These are phyloP conservation scores for Crambe crambe DNA, from an alignment of 37 sponge, comb jelly and placozoan species.

Conservation along the genomic window DNA sequence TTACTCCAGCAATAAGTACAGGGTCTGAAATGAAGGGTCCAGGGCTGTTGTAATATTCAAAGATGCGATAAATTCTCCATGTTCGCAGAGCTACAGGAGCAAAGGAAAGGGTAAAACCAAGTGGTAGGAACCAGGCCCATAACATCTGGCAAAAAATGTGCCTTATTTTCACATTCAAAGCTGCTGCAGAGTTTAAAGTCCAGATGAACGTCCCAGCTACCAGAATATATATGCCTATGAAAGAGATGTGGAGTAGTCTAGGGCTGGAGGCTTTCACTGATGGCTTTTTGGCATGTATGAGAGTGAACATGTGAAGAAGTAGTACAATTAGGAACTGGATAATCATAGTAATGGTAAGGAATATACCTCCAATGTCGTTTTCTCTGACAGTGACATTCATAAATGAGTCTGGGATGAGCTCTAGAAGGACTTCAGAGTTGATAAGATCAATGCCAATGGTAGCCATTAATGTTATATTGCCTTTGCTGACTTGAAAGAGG, in stretches of 20 bases:
- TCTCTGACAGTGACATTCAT: not conserved
- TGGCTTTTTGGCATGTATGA: not conserved
- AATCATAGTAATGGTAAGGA: not conserved
- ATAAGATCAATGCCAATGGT: not conserved
- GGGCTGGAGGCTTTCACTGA: conserved; percentile 18
- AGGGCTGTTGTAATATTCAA: conserved; percentile 19
- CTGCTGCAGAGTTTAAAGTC: not conserved
- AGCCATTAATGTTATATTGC: not conserved
- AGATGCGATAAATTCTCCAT: conserved; percentile 23
- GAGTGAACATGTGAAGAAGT: not conserved
- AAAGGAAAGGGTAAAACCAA: conserved; percentile 13
- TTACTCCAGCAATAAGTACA: not conserved
- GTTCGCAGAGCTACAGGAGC: conserved; percentile 18
- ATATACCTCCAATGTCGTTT: not conserved
- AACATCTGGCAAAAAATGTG: conserved; percentile 7
- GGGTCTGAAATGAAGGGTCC: conserved; percentile 19
- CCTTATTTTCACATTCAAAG: not conserved
- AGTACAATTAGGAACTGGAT: not conserved
- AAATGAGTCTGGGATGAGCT: not conserved
- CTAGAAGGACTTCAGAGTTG: not conserved
- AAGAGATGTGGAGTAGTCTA: conserved; percentile 6
- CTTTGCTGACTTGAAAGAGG: not conserved
- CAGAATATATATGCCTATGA: not conserved
- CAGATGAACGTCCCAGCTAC: not conserved
- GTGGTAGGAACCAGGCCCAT: conserved; percentile 7